Evolutionary conservation across 30 jellyfish, hydroid and myxozoan genomes (phyloP).

Genomic region (Pelagia noctiluca): DNA sequence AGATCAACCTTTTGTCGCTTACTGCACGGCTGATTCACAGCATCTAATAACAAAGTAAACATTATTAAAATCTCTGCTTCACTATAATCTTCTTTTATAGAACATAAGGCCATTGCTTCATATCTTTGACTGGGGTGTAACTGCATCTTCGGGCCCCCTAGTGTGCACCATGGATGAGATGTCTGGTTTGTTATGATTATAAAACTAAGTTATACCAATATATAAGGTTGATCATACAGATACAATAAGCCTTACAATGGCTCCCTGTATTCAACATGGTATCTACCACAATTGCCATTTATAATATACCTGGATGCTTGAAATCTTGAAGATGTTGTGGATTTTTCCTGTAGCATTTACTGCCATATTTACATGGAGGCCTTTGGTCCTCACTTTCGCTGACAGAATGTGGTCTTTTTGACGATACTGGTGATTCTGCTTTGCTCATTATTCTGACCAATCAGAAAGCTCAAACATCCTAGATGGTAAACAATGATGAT

Average conservation of each 20-base stretch:
- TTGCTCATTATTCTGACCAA: not conserved
- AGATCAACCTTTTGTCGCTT: conserved; percentile 59
- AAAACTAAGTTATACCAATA: not conserved
- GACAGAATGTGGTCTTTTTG: not conserved
- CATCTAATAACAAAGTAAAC: not conserved
- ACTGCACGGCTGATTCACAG: conserved; percentile 6
- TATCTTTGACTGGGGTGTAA: no score
- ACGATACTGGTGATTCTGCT: not conserved
- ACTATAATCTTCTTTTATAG: no score
- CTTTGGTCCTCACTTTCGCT: not conserved
- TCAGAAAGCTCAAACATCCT: no score
- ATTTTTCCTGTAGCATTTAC: conserved; percentile 73
- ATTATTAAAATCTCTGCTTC: not conserved
- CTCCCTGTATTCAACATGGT: no score
- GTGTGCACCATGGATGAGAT: no score
- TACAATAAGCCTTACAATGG: not conserved
- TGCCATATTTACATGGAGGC: conserved; percentile 73
- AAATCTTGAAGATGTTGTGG: conserved; percentile 66
- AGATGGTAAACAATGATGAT: no score
- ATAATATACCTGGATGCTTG: conserved; percentile 77
- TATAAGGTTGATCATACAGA: not conserved
- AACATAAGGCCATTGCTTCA: no score
- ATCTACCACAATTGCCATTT: no score
- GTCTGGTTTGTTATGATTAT: no score
- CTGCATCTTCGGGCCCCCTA: no score